A percentile compares a stretch with the other conserved stretches of the same genome.
Conservation (phyloP, 2,888 invertebrate genomes). For the Eupithecia exiguata region DNA sequence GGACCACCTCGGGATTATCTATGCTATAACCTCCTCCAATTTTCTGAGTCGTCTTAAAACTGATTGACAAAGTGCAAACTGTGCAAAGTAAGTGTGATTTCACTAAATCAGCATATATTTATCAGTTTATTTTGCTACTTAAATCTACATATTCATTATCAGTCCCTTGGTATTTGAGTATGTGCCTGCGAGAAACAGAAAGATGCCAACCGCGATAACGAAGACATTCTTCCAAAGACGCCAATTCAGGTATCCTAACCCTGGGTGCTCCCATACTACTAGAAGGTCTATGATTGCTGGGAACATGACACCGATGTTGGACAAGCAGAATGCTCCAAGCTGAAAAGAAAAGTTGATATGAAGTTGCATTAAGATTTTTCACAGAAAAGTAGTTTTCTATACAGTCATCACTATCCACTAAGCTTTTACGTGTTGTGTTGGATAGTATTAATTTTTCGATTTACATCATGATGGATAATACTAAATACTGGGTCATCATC, state of each 20-base stretch:
- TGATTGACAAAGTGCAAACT: not conserved
- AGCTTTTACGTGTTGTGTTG: no score
- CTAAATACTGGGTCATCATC: no score
- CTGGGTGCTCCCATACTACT: constrained; percentile 73
- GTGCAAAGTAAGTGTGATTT: no score
- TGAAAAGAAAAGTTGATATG: constrained; percentile 43
- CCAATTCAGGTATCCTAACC: constrained; percentile 68
- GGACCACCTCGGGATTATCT: not conserved
- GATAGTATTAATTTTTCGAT: no score
- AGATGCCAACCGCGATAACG: constrained; percentile 61
- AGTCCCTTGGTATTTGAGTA: constrained; percentile 71
- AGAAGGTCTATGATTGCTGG: constrained; percentile 73
- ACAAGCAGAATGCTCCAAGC: constrained; percentile 78
- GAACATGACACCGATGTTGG: constrained; percentile 78
- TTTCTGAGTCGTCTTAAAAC: not conserved
- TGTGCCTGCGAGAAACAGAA: constrained; percentile 71
- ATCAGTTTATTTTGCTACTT: not conserved
- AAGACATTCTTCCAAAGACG: constrained; percentile 69
- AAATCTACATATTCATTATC: constrained; percentile 56
- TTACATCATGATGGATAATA: no score
- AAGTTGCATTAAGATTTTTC: no score
- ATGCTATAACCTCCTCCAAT: not conserved
- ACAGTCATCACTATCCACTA: no score
- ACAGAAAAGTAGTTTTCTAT: no score
- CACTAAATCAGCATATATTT: not conserved